Conservation (phyloP, 1,140 invertebrate genomes). For the Chionoecetes opilio region DNA sequence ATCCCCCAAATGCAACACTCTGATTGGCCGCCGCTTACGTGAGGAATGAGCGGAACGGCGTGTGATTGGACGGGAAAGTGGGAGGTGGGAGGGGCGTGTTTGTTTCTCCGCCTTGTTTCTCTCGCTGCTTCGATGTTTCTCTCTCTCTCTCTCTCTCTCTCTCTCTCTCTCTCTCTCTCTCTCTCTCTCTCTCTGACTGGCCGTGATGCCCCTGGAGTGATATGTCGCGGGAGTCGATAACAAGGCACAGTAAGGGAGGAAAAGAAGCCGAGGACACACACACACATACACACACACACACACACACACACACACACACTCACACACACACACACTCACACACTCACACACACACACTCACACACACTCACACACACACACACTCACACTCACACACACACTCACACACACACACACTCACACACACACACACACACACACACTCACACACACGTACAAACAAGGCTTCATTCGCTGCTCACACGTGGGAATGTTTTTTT, state of each 20-base stretch:
- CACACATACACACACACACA: conserved; percentile 27
- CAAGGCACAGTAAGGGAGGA: not conserved
- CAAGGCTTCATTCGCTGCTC: not conserved
- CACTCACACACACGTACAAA: not conserved
- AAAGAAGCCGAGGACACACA: not conserved
- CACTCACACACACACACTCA: conserved; percentile 2
- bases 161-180: conserved; percentile 29
- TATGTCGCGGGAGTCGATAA: not conserved
- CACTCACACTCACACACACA: conserved; percentile 23
- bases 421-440: conserved; percentile 17
- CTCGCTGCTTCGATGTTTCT: not conserved
- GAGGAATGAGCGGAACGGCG: conserved; percentile 2
- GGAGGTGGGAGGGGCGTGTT: conserved; percentile 45
- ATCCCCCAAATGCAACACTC: not conserved
- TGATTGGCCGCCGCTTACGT: conserved; percentile 34
- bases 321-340: conserved; percentile 11
- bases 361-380: conserved; percentile 17
- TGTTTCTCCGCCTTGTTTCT: not conserved
- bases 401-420: too few species aligned
- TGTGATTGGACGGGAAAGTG: not conserved
- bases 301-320: conserved; percentile 30
- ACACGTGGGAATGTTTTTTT: too few species aligned
- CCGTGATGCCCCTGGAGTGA: not conserved
- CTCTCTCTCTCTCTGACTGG: conserved; percentile 17
- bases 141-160: not conserved